Conservation (phyloP, 2,113 vertebrate species). For the Lampris megalopsis region DNA sequence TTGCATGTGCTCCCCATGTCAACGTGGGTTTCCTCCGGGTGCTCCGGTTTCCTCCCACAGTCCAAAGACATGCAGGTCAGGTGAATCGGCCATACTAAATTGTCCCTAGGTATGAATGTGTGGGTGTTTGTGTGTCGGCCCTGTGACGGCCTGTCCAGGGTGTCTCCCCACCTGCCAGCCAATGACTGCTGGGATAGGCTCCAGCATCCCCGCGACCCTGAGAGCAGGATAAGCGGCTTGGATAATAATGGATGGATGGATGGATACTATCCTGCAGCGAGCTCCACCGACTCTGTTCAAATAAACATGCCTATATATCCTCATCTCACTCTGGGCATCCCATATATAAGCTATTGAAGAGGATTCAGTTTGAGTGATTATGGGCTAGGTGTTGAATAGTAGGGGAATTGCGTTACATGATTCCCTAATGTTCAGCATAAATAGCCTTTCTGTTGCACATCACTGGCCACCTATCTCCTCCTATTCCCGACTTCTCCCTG, state of each 20-base stretch:
- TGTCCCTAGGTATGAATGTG: no score
- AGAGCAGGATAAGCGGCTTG: no score
- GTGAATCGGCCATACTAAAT: no score
- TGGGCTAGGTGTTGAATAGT: conserved; percentile 60
- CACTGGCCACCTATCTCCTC: conserved; percentile 25
- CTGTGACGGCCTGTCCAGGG: no score
- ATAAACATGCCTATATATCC: conserved; percentile 26
- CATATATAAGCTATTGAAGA: conserved; percentile 1
- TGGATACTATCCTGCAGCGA: not conserved
- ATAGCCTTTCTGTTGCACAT: conserved; percentile 60
- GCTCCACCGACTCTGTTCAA: conserved; percentile 30
- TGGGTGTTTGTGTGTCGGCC: no score
- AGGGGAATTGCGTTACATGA: conserved; percentile 58
- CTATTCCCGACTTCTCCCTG: conserved; percentile 46
- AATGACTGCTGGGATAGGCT: no score
- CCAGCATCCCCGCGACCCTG: no score
- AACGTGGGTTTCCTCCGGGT: no score
- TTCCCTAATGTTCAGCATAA: conserved; percentile 75
- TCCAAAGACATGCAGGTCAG: no score
- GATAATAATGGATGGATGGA: not conserved
- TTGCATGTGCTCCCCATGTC: no score
- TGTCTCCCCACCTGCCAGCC: no score
- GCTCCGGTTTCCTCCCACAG: no score
- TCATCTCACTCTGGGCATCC: conserved; percentile 2
- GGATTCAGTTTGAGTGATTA: conserved; percentile 24